Percentiles rank a stretch among this genome's conserved stretches.
These are phyloP conservation scores for Standfussiana lucernea DNA, from an alignment of 2,888 invertebrate species.

Conservation along the genomic window DNA sequence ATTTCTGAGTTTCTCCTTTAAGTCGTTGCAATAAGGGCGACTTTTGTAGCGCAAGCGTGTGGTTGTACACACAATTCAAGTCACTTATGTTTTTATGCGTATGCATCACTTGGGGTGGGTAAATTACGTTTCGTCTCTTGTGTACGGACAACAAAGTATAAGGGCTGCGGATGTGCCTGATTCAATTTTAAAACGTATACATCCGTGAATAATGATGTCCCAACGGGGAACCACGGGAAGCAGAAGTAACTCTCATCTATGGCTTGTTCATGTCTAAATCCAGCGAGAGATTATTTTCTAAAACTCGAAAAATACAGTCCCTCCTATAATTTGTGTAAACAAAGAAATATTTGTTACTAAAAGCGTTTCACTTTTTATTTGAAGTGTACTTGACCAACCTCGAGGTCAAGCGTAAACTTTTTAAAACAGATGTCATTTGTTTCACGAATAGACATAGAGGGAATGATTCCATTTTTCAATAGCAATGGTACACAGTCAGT, in stretches of 20 bases:
- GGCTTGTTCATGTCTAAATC: neutral
- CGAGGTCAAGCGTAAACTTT: too few relatives aligned
- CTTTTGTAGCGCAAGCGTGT: neutral
- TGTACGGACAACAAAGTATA: slow-evolving; percentile 28
- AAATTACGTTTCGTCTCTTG: slow-evolving; percentile 42
- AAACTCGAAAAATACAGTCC: neutral
- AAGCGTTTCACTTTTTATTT: too few relatives aligned
- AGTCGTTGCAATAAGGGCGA: neutral
- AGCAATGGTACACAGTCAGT: neutral
- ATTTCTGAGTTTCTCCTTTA: neutral
- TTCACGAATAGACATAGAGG: too few relatives aligned
- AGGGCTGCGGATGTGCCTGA: slow-evolving; percentile 24
- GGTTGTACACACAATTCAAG: neutral
- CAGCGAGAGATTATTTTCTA: neutral
- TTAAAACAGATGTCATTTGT: too few relatives aligned
- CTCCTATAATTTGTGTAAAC: too few relatives aligned
- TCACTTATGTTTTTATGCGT: slow-evolving; percentile 42
- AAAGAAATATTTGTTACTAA: too few relatives aligned
- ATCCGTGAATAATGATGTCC: slow-evolving; percentile 10
- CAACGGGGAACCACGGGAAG: neutral
- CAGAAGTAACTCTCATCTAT: slow-evolving; percentile 17
- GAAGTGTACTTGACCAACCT: too few relatives aligned
- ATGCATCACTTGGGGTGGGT: slow-evolving; percentile 28
- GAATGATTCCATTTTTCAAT: too few relatives aligned
- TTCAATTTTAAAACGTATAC: slow-evolving; percentile 46